phyloP scores from a whole-genome alignment of 2,113 vertebrate genomes.

The Pampusana beccarii region DNA sequence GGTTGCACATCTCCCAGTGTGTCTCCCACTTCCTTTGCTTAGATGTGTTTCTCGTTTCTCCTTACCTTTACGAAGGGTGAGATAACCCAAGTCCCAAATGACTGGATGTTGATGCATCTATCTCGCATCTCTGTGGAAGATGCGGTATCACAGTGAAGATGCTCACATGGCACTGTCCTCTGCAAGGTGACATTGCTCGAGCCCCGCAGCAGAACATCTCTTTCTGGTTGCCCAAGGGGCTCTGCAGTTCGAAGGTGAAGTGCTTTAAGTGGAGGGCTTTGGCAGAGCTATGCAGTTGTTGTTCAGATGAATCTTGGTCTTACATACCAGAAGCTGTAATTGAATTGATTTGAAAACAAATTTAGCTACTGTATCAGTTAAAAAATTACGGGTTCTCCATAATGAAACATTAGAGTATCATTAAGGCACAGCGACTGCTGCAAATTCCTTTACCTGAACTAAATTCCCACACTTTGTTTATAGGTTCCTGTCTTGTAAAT shows the following conservation, averaged over 20 bases:
- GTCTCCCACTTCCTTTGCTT: background rate
- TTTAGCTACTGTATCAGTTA: background rate
- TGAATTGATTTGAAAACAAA: background rate
- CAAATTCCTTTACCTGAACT: conserved; percentile 32
- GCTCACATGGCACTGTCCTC: background rate
- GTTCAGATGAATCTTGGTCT: background rate
- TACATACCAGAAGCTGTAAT: background rate
- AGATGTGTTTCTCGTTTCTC: background rate
- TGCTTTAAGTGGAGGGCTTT: background rate
- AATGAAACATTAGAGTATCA: background rate
- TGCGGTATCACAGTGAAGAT: background rate
- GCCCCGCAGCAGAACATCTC: background rate
- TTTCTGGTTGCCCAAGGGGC: background rate
- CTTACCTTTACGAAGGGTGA: background rate
- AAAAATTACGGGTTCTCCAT: background rate
- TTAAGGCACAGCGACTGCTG: background rate
- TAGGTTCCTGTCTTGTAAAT: conserved; percentile 3
- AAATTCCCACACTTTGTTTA: conserved; percentile 17
- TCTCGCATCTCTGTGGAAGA: background rate
- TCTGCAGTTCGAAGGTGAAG: background rate
- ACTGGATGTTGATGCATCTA: background rate
- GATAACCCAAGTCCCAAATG: background rate
- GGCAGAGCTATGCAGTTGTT: background rate
- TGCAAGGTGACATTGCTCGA: background rate
- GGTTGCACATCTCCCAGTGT: background rate